A percentile compares a stretch with the other conserved stretches of the same genome.
phyloP scores from a whole-genome alignment of 30 jellyfish, hydroid and myxozoan species.

The Turritopsis dohrnii region DNA sequence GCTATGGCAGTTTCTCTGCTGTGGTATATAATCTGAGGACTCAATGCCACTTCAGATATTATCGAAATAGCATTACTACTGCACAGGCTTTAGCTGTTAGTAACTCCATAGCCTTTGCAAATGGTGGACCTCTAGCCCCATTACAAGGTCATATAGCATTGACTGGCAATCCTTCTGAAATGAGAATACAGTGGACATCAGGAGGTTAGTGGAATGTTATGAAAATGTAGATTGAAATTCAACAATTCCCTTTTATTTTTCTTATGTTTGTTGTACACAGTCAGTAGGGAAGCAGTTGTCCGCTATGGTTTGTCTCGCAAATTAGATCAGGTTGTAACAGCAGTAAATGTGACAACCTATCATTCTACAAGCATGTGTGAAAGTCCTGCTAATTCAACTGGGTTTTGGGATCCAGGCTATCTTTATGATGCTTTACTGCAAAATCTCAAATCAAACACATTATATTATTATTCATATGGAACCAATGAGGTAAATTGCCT shows the following conservation, averaged over 20 bases:
- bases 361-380: constrained; percentile 93
- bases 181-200: constrained; percentile 99
- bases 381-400: constrained; percentile 84
- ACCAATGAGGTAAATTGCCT: constrained; percentile 52
- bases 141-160: constrained; percentile 87
- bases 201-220: constrained; percentile 17
- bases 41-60: constrained; percentile 74
- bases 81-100: constrained; percentile 78
- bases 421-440: constrained; percentile 81
- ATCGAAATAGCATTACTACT: constrained; percentile 30
- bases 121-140: constrained; percentile 62
- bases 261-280: background rate
- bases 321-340: background rate
- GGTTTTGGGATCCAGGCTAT: constrained; percentile 93
- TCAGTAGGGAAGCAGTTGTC: constrained; percentile 11
- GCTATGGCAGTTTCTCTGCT: constrained; percentile 64
- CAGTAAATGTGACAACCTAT: constrained; percentile 50
- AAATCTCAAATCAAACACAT: constrained; percentile 56
- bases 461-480: constrained; percentile 83
- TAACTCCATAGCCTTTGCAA: constrained; percentile 53
- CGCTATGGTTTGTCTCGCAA: constrained; percentile 19
- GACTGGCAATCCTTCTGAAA: constrained; percentile 77
- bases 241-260: too few species aligned
- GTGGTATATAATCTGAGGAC: constrained; percentile 78
- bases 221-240: background rate